Conservation (phyloP, 2,113 vertebrate species). For the Tychaedon coryphoeus region DNA sequence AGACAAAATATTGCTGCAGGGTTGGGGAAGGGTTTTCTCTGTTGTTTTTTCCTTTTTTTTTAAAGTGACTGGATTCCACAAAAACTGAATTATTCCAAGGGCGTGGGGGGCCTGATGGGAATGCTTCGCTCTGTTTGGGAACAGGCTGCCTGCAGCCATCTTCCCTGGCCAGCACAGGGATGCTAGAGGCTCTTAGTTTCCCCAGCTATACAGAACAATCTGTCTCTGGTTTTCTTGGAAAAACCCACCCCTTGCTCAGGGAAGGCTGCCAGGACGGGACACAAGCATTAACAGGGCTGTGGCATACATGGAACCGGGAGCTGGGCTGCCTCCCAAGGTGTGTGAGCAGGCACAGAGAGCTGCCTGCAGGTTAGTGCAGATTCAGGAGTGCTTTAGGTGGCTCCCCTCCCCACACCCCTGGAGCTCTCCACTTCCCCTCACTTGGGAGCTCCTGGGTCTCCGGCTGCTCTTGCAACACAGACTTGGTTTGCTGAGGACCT, state of each 20-base stretch:
- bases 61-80: not conserved
- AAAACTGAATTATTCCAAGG: not conserved
- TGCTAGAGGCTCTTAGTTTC: not conserved
- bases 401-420: not conserved
- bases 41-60: not conserved
- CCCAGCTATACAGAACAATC: not conserved
- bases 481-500: not conserved
- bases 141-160: not conserved
- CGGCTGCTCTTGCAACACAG: not conserved
- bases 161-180: not conserved
- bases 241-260: not conserved
- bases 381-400: not conserved
- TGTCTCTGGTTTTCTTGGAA: not conserved
- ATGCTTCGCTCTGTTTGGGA: not conserved
- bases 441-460: not conserved
- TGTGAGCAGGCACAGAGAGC: accelerated
- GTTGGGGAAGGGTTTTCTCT: not conserved
- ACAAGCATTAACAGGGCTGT: not conserved
- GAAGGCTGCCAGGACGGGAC: not conserved
- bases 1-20: conserved; percentile 60
- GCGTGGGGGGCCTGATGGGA: not conserved
- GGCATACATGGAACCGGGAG: accelerated
- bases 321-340: not conserved
- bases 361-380: not conserved
- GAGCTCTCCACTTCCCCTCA: not conserved